Conservation (phyloP, 2,797 vertebrate species). For the Chaetophractus vellerosus region DNA sequence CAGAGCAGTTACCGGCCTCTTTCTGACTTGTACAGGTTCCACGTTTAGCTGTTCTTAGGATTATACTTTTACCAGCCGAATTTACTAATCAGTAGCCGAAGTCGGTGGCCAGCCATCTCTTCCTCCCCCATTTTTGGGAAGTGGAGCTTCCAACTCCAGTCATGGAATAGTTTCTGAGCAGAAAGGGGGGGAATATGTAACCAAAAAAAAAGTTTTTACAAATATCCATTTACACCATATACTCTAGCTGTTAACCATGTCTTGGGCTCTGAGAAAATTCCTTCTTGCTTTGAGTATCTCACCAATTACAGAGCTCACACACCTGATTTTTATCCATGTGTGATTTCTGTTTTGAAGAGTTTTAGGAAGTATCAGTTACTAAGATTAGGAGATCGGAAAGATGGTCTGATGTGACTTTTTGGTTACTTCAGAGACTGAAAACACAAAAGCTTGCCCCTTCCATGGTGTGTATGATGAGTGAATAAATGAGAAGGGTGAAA, state of each 20-base stretch:
- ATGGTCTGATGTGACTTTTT: neutral
- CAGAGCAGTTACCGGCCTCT: too few species aligned
- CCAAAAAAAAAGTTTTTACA: too few species aligned
- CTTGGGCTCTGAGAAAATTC: constrained; percentile 17
- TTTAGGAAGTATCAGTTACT: neutral
- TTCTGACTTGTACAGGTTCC: too few species aligned
- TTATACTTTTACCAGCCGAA: too few species aligned
- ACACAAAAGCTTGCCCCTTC: neutral
- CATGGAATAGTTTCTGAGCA: too few species aligned
- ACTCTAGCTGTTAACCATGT: neutral
- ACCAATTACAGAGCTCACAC: neutral
- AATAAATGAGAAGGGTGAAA: neutral
- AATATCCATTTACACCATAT: neutral
- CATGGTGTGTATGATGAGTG: neutral
- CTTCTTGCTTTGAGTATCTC: constrained; percentile 5
- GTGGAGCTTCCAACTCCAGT: too few species aligned
- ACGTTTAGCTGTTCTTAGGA: too few species aligned
- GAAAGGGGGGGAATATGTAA: too few species aligned
- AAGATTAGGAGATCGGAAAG: neutral
- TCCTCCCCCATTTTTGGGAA: too few species aligned
- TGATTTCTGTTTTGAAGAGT: constrained; percentile 35
- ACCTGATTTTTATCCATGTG: neutral
- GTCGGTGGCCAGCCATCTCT: too few species aligned
- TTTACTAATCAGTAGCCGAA: too few species aligned
- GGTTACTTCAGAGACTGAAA: neutral